A percentile compares a stretch with the other conserved stretches of the same genome.
These are phyloP conservation scores for Enteromius anoplus DNA, from an alignment of 2,797 vertebrate species.

Conservation along the genomic window DNA sequence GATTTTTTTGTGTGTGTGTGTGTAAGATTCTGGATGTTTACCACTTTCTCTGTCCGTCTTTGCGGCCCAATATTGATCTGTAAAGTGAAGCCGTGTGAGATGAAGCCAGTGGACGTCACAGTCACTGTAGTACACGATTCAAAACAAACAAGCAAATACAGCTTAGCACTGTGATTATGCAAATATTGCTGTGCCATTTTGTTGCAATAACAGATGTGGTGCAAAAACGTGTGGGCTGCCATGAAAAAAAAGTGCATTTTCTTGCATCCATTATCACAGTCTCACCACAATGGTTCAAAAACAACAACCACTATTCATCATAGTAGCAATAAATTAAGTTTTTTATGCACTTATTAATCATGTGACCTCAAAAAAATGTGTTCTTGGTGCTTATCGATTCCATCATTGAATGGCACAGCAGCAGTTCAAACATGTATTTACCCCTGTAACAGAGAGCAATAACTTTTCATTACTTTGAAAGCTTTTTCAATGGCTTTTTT, in stretches of 20 bases:
- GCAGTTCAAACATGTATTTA: not conserved
- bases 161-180: conserved; percentile 12
- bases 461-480: conserved; percentile 11
- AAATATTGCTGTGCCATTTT: not conserved
- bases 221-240: not conserved
- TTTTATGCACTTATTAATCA: conserved; percentile 3
- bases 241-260: not conserved
- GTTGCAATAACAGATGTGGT: conserved; percentile 1
- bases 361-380: not conserved
- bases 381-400: conserved; percentile 2
- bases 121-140: conserved; percentile 31
- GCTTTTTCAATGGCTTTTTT: not conserved
- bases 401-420: not conserved
- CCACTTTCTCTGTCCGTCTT: conserved; percentile 71
- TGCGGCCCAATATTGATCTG: conserved; percentile 72
- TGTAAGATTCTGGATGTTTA: conserved; percentile 65
- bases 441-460: not conserved
- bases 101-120: conserved; percentile 44
- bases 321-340: not conserved
- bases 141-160: conserved; percentile 49
- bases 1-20: not conserved
- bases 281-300: not conserved
- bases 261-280: conserved; percentile 9
- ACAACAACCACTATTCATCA: not conserved
- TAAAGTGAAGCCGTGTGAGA: conserved; percentile 70